Base-by-base conservation (phyloP, 2,113 vertebrate genomes). In the Sylvietta virens region DNA sequence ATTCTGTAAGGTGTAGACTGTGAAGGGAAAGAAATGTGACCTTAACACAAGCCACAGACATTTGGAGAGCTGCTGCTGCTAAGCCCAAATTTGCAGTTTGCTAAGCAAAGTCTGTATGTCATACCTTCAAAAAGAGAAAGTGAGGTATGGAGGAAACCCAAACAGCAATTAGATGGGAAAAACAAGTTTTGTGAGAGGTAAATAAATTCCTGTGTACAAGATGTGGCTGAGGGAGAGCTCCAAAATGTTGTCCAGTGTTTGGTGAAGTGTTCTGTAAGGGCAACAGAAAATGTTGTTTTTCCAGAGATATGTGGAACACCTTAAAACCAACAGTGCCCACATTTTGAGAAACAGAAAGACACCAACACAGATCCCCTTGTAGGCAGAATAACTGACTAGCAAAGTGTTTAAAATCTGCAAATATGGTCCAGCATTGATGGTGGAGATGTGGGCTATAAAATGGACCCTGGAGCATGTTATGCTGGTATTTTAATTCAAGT, bases 271-370 rank as follows among this genome's bases (percentile, higher is more conserved):
- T 48, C 61, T 91, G 31, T 54, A 80, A 82, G 24, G 58, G 40
- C 84, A 91, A 76, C 15, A 79, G 87, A 92, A 90, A 94, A 94
- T 30, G 53, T 26, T 84, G 48, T 42, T 94, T 97, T 73, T 83
- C 51, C 71, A 90, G 79, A 94, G 78, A 20, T 62, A 26, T 1
- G 1, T 70, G 74, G 81, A 80, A 88, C 44, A 80, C 62, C 57
- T 86, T 47, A 69, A 94, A 91, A 82, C 50, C 78, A 95, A 79
- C 45, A 70, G 30, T 26, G 28, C 30, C 42, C 74, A 56, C 74
- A 77, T 72, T 69, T 69, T 66, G 53, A 28, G 78, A 58, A 69
- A 47, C 13, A 92, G 73, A 91, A 87, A 91, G 50, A 37, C 54
- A 86, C 19, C 78, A 88, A 95, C 87, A 97, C 50, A 82, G 84